Percentiles rank a stretch among this genome's conserved stretches.
phyloP scores from a whole-genome alignment of 2,888 invertebrate species.

The Neria commutata region DNA sequence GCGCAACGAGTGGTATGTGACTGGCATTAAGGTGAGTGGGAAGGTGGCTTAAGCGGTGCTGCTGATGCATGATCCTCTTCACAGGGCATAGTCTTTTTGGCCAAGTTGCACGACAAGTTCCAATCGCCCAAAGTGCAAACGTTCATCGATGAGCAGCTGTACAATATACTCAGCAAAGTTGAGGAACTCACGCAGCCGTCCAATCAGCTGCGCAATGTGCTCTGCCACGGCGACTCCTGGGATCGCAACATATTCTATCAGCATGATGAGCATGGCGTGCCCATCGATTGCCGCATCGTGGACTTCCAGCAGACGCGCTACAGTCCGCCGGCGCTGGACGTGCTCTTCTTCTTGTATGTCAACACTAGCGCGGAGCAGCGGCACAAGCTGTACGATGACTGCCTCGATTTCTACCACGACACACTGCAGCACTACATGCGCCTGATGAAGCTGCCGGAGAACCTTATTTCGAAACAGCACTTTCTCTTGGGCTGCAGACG shows the following conservation, averaged over 20 bases:
- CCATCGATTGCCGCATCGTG: conserved; percentile 62
- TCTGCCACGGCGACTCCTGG: conserved; percentile 62
- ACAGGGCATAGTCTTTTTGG: conserved; percentile 47
- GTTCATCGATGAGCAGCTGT: conserved; percentile 44
- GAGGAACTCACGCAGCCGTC: conserved; percentile 47
- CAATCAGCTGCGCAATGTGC: conserved; percentile 58
- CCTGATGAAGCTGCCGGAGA: conserved; percentile 25
- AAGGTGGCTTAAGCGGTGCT: background rate
- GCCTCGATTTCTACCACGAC: conserved; percentile 62
- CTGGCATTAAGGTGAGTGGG: conserved; percentile 44
- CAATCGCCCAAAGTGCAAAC: conserved; percentile 37
- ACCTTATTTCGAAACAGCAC: conserved; percentile 47
- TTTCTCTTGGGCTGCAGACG: conserved; percentile 55
- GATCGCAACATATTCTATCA: conserved; percentile 57
- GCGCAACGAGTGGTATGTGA: conserved; percentile 46
- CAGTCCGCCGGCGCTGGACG: conserved; percentile 65
- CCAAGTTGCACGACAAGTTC: conserved; percentile 45
- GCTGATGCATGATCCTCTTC: background rate
- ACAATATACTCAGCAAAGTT: conserved; percentile 36
- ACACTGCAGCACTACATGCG: conserved; percentile 41
- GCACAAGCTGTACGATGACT: conserved; percentile 47
- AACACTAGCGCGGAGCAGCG: conserved; percentile 59
- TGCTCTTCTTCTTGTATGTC: conserved; percentile 63
- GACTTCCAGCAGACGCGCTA: conserved; percentile 68
- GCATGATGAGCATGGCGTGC: conserved; percentile 46